Base-by-base conservation (phyloP, 2,797 vertebrate species). In the Chrysocyon brachyurus region DNA sequence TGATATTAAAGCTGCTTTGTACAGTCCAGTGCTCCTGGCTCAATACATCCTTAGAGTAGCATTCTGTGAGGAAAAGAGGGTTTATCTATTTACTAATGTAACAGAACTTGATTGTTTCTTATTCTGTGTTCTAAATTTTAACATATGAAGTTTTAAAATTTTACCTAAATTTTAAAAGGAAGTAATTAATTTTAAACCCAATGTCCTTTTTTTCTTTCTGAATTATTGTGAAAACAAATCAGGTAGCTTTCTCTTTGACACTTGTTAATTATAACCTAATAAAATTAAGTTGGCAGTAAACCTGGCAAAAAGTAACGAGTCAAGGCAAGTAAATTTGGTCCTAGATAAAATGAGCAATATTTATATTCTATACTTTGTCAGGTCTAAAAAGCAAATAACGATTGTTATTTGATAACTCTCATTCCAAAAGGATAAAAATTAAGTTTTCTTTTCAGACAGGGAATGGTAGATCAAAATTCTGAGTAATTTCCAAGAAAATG, bases 1-100 rank as follows among this genome's bases (percentile, higher is more conserved):
- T 73, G 82, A 79, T 79, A 86, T 12, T 93, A 82, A 97, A 94
- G 36, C n/a, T 96, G 75, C 84, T 97, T 63, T 96, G 91, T 68
- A 91, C 86, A 96, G 36, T 79, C 75, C 70, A 93, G 24, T 73
- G 64, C 16, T 90, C 49, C 85, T 92, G 94, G 94, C 91, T 94
- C 91, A 93, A 96, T 49, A 93, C 83, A 94, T n/a, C 68, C 88
- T 94, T 75, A 91, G 46, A 31, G 54, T 61, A 94, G 90, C 36
- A 19, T 87, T 93, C 85, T 63, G 26, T 72, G 59, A 85, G 81
- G 12, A 89, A 90, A 94, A 64, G 40, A 70, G 22, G 36, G 26
- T 21, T 63, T 40, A 78, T 81, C 56, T 87, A 61, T 40, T 84
- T 61, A 94, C 12, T 4, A 6, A 82, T 9, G 28, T 78, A 52